Percentiles rank a stretch among this genome's conserved stretches.
Evolutionary conservation across 2,888 invertebrate species (phyloP).

Genomic region (Dolichomitus sp.): DNA sequence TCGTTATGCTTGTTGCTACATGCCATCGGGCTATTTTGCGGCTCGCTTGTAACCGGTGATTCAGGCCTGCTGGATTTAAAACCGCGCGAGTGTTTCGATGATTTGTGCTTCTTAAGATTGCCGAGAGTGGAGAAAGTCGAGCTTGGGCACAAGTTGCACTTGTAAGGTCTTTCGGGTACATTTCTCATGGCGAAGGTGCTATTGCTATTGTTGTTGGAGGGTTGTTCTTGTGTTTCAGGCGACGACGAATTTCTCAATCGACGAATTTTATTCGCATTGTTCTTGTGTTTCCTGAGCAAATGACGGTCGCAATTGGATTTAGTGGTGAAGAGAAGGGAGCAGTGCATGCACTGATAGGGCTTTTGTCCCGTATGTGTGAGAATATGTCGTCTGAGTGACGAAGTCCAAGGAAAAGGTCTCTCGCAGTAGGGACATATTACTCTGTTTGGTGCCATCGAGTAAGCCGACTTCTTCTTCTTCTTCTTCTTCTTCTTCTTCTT

Average conservation of each 20-base stretch:
- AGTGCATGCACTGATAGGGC: conserved; percentile 97
- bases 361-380: conserved; percentile 98
- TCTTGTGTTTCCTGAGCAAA: conserved; percentile 94
- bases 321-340: conserved; percentile 97
- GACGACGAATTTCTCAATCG: conserved; percentile 83
- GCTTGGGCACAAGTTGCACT: conserved; percentile 93
- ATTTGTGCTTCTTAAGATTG: conserved; percentile 93
- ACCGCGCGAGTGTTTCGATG: conserved; percentile 89
- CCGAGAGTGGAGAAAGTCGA: conserved; percentile 94
- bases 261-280: conserved; percentile 83
- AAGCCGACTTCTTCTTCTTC: conserved; percentile 96
- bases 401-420: conserved; percentile 98
- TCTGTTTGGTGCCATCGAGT: conserved; percentile 97
- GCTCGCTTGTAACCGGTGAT: conserved; percentile 66
- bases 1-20: conserved; percentile 79
- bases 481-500: conserved; percentile 81
- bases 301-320: conserved; percentile 99
- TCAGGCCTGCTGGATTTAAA: conserved; percentile 63
- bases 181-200: conserved; percentile 88
- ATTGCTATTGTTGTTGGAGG: conserved; percentile 81
- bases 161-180: conserved; percentile 92
- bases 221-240: conserved; percentile 85
- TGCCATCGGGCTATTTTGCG: conserved; percentile 75
- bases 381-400: conserved; percentile 97
- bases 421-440: conserved; percentile 97